Evolutionary conservation across 2,888 invertebrate genomes (phyloP), one percentile per base, ranked within the genome.

Genomic region (Dendrolimus pini): DNA sequence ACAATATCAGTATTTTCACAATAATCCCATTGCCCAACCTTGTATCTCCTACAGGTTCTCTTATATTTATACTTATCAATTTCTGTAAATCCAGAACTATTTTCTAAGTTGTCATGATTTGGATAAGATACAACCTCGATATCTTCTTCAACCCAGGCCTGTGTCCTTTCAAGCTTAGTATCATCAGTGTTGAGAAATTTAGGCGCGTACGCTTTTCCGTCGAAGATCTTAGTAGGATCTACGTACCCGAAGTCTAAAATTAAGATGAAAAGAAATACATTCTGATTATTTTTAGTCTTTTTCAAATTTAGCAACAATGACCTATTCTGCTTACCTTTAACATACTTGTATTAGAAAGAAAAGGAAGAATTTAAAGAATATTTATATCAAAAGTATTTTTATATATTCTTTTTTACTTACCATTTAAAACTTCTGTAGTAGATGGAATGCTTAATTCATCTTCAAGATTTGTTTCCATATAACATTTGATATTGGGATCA

Each of bases 131-230:
- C 66, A 7, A 66, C 59, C 57, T 76, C 73, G 2, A 72, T 62
- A 54, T 82, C 79, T 41, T 73, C 74, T 56, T 80, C 73, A 9
- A 81, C 63, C 82, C 83, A 83, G 18, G 74, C 75, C 63, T 78
- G 71, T n/a, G 77, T 78, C 61, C 79, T 71, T 62, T 78, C 72
- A 9, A 78, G 58, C 55, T 70, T 70, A 2, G 68, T 68, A 57
- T 69, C 66, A 14, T 68, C 68, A 47, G 62, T 58, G 12, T 53
- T 54, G 54, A 55, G 54, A 10, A 59, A 57, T 56, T 58, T 41
- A 41, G 57, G 42, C 59, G 58, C 61, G 41, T 62, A 63, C 10
- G 54, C 41, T 30, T 58, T 61, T 30, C 64, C 59, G 7, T 60
- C 59, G 30, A 65, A 58, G 9, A 64, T 59, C 14, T 59, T 59